Evolutionary conservation across 2,113 vertebrate genomes (phyloP).

Genomic region (Cottus gobio): DNA sequence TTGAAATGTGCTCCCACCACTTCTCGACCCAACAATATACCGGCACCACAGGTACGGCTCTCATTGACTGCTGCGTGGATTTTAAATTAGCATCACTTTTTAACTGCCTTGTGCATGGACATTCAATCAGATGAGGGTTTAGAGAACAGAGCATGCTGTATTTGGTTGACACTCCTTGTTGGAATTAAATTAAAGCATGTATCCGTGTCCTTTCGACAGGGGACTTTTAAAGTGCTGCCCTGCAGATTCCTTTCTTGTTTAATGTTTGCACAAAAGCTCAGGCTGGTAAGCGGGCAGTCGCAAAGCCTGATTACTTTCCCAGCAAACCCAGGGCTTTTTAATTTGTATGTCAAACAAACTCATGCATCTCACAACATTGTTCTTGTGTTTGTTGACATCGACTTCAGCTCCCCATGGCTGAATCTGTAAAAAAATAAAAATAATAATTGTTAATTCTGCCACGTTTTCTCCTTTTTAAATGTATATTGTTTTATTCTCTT

Average conservation of each 20-base stretch:
- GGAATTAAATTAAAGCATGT: conserved; percentile 9
- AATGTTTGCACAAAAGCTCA: conserved; percentile 23
- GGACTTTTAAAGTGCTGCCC: not conserved
- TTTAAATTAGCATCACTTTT: conserved; percentile 50
- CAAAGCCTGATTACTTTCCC: conserved; percentile 16
- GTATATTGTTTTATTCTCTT: not conserved
- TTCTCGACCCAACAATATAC: conserved; percentile 29
- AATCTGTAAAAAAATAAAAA: not conserved
- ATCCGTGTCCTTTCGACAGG: conserved; percentile 7
- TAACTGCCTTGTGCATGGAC: not conserved
- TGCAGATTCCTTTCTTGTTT: not conserved
- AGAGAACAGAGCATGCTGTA: not conserved
- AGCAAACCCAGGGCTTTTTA: not conserved
- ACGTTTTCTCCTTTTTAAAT: not conserved
- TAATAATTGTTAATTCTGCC: not conserved
- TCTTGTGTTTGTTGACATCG: conserved; percentile 7
- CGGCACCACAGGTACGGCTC: conserved; percentile 32
- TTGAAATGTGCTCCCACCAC: conserved; percentile 24
- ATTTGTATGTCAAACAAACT: conserved; percentile 28
- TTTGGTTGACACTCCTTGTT: conserved; percentile 23
- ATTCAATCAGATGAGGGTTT: conserved; percentile 23
- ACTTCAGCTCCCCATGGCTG: not conserved
- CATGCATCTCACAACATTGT: not conserved
- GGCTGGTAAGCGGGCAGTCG: not conserved
- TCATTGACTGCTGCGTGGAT: conserved; percentile 51